Evolutionary conservation across 1,140 invertebrate genomes (phyloP), one percentile per base, ranked within the genome.

Genomic region (Drosophila varians): DNA sequence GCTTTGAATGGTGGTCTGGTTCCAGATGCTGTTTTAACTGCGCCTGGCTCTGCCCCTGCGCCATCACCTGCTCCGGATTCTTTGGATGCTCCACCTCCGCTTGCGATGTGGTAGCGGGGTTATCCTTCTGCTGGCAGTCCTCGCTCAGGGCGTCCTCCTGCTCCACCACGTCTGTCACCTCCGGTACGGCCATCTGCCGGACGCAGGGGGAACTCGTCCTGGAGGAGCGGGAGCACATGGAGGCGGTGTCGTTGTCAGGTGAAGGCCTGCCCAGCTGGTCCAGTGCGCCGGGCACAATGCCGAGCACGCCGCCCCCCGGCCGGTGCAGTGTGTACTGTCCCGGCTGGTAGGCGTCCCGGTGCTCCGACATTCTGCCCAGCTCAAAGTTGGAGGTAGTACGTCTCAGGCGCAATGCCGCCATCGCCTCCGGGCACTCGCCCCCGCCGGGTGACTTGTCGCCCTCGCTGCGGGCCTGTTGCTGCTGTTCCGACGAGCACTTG

Each of bases 381-480:
- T 83, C 80, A 11, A 65, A 76, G 31, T 71, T 76, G 49, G 80
- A 87, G 6, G 62, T 58, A 52, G 49, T 62, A 23, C 82, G 62
- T 51, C 76, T 54, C 45, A 84, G 23, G 4, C 19, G 3, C 16
- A 9, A 8, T 21, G 0, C 48, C n/a, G 23, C 19, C 11, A 5
- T 5, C 8, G 9, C 19, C 11, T 7, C 7, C 8, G 9, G 16
- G 16, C n/a, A 11, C 7, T 9, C 7, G 4, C 31, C 23, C 7
- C 4, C 19, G 0, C 21, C 3, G 8, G 28, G 5, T 0, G 36
- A 19, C 1, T 86, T 76, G n/a, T 84, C 80, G 2, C 61, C 72
- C 16, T 86, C 80, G 46, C 80, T 84, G 43, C 56, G 47, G 6
- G 38, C 8, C 5, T 48, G 23, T 4, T 48, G 23, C 0, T 36